These are phyloP conservation scores for Mycetomoellerius zeteki DNA, from an alignment of 1,140 invertebrate genomes.

Conservation along the genomic window DNA sequence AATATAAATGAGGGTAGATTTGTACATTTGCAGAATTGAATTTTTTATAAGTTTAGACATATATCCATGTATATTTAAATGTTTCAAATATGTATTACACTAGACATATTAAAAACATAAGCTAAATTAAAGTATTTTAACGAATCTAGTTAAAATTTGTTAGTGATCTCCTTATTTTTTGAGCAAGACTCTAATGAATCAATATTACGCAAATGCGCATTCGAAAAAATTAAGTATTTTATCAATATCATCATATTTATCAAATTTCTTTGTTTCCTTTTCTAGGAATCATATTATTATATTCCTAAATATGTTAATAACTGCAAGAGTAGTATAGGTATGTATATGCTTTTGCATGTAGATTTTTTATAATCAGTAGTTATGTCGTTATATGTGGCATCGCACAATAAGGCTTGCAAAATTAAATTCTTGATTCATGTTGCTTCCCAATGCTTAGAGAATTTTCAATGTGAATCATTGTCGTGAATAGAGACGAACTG, in stretches of 20 bases:
- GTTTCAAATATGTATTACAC: not conserved
- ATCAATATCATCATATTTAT: not conserved
- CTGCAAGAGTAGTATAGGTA: not conserved
- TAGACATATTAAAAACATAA: slow-evolving; percentile 15
- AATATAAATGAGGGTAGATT: slow-evolving; percentile 25
- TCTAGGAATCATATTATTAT: no score
- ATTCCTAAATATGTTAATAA: not conserved
- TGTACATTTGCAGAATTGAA: slow-evolving; percentile 28
- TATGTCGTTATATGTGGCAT: not conserved
- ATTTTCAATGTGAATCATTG: slow-evolving; percentile 34
- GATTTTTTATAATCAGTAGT: not conserved
- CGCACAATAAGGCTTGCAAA: slow-evolving; percentile 1
- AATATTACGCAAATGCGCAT: not conserved
- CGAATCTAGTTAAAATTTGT: not conserved
- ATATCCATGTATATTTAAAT: not conserved
- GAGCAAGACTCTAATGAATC: slow-evolving; percentile 1
- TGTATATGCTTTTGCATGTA: not conserved
- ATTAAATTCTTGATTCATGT: not conserved
- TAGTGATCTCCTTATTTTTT: not conserved
- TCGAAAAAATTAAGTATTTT: not conserved
- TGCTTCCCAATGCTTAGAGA: slow-evolving; percentile 15
- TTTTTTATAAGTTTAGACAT: slow-evolving; percentile 19
- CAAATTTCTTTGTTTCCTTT: not conserved
- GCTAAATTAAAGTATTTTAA: slow-evolving; percentile 19
- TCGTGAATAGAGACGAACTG: slow-evolving; percentile 56